Percentiles rank a stretch among this genome's conserved stretches.
Evolutionary conservation across 2,797 vertebrate genomes (phyloP).

Genomic region (Coregonus suidteri): DNA sequence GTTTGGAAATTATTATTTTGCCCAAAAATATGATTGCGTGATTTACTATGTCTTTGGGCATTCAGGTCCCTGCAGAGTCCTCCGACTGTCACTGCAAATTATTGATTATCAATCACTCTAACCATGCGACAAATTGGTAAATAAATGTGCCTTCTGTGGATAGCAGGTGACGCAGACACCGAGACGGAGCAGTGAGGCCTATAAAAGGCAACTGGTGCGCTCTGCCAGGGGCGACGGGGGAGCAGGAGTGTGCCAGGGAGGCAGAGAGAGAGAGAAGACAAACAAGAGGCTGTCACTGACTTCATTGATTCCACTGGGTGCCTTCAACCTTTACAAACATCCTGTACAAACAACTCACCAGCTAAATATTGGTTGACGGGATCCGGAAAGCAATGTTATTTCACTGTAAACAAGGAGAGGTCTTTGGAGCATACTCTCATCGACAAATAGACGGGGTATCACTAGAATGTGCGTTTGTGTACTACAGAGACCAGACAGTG

Average conservation of each 20-base stretch:
- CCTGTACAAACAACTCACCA: not conserved
- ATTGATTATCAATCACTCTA: constrained; percentile 70
- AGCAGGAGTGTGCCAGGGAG: not conserved
- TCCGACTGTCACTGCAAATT: constrained; percentile 58
- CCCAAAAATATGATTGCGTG: constrained; percentile 24
- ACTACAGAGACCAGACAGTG: not conserved
- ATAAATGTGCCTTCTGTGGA: constrained; percentile 55
- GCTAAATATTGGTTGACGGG: not conserved
- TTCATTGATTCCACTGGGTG: constrained; percentile 8
- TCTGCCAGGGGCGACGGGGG: constrained; percentile 10
- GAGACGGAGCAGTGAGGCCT: constrained; percentile 55
- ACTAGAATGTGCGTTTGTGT: not conserved
- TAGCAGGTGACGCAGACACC: constrained; percentile 37
- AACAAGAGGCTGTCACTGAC: constrained; percentile 45
- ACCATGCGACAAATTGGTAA: constrained; percentile 65
- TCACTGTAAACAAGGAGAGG: not conserved
- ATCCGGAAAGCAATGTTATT: not conserved
- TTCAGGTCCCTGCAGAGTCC: constrained; percentile 41
- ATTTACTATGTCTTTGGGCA: constrained; percentile 13
- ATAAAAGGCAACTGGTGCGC: constrained; percentile 63
- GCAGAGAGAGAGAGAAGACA: constrained; percentile 25
- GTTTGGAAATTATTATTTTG: constrained; percentile 8
- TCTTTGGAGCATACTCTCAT: not conserved
- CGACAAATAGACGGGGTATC: not conserved
- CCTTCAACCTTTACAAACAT: constrained; percentile 10